A percentile compares a stretch with the other conserved stretches of the same genome.
Conservation (phyloP, 2,113 vertebrate genomes). For the Equus quagga region DNA sequence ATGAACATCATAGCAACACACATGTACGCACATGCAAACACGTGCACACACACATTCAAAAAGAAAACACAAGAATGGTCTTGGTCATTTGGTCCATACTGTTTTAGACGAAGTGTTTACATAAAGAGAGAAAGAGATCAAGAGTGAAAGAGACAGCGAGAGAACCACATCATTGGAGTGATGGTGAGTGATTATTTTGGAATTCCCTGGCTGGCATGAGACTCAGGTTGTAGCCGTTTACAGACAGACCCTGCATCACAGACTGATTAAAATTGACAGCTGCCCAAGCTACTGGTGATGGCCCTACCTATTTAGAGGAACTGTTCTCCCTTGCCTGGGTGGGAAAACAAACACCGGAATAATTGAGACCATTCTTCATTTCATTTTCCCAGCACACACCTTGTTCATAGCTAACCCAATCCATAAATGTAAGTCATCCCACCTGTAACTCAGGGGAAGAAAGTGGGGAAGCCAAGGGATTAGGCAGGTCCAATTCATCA, state of each 20-base stretch:
- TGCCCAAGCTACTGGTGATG: neutral
- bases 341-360: slow-evolving; percentile 65
- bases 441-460: slow-evolving; percentile 75
- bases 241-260: neutral
- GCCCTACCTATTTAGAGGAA: slow-evolving; percentile 43
- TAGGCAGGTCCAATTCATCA: slow-evolving; percentile 77
- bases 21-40: rapidly evolving
- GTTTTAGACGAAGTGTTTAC: neutral
- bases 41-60: neutral
- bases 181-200: neutral
- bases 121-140: neutral
- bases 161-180: neutral
- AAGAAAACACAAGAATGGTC: neutral
- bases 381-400: slow-evolving; percentile 65
- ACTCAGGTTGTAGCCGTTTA: neutral
- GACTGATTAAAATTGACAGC: slow-evolving; percentile 44
- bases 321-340: neutral
- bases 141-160: neutral
- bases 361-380: slow-evolving; percentile 65
- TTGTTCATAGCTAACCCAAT: slow-evolving; percentile 60
- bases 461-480: slow-evolving; percentile 72
- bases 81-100: neutral
- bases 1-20: neutral
- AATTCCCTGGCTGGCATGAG: neutral
- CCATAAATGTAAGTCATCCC: slow-evolving; percentile 73